These are phyloP conservation scores for Drosophila atripex DNA, from an alignment of 2,888 invertebrate genomes.

Conservation along the genomic window DNA sequence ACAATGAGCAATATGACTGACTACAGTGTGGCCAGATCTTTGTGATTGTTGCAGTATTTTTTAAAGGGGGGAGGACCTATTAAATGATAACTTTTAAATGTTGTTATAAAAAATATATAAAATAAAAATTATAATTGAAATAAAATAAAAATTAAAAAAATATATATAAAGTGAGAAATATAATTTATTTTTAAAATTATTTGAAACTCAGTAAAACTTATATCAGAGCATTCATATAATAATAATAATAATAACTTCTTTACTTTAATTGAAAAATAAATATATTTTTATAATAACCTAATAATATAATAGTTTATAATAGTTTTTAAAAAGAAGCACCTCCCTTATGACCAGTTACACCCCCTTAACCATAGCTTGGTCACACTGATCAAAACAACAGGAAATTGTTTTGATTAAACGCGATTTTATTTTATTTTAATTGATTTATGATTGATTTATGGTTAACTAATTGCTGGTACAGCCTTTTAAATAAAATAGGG, in stretches of 20 bases:
- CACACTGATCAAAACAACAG: conserved; percentile 4
- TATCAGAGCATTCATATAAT: too few relatives aligned
- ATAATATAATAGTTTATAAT: too few relatives aligned
- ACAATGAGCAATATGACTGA: conserved; percentile 5
- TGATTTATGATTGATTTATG: not conserved
- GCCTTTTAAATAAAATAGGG: not conserved
- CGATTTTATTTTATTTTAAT: conserved; percentile 1
- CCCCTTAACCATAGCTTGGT: not conserved
- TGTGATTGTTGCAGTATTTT: not conserved
- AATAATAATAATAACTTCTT: too few relatives aligned
- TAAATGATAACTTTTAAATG: too few relatives aligned
- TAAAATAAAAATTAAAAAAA: too few relatives aligned
- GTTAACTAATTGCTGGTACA: not conserved
- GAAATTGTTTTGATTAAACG: conserved; percentile 4
- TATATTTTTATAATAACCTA: too few relatives aligned
- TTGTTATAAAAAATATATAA: too few relatives aligned
- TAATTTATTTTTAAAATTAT: too few relatives aligned
- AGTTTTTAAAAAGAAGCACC: not conserved
- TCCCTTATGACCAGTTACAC: not conserved
- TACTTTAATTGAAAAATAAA: too few relatives aligned
- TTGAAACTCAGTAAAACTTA: too few relatives aligned
- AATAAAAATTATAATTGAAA: too few relatives aligned
- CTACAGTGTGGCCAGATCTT: not conserved
- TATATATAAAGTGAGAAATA: too few relatives aligned
- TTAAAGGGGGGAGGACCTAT: not conserved